Evolutionary conservation across 23 tunicate genomes (phyloP).

Genomic region (Trididemnum clinides): DNA sequence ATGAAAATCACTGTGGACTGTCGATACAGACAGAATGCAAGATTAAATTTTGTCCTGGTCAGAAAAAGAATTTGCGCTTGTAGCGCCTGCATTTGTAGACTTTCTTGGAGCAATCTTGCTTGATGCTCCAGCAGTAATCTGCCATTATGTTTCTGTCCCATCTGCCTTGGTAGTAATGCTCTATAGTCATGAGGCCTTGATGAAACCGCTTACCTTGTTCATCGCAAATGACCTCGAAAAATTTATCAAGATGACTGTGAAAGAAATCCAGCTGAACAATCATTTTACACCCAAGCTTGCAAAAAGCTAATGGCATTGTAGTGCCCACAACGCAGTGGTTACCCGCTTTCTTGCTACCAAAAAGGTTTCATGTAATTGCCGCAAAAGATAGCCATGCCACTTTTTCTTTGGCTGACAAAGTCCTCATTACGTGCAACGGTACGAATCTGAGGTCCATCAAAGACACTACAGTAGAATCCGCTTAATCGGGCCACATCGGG

Average conservation of each 20-base stretch:
- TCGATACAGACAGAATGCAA: neutral
- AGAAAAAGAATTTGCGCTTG: neutral
- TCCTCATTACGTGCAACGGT: slow-evolving; percentile 4
- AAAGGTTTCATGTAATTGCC: slow-evolving; percentile 14
- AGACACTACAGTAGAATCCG: too few species aligned
- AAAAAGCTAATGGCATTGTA: slow-evolving; percentile 12
- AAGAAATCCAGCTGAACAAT: slow-evolving; percentile 7
- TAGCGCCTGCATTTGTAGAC: slow-evolving; percentile 1
- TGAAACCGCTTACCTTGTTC: slow-evolving; percentile 20
- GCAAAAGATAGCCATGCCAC: slow-evolving; percentile 32
- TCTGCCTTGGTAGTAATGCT: neutral
- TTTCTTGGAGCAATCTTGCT: slow-evolving; percentile 1
- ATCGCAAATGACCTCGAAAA: neutral
- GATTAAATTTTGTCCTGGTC: neutral
- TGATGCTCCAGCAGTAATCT: slow-evolving; percentile 12
- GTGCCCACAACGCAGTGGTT: slow-evolving; percentile 20
- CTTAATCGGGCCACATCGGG: too few species aligned
- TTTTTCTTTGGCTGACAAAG: slow-evolving; percentile 8
- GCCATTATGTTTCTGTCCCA: slow-evolving; percentile 4
- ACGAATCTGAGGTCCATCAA: slow-evolving; percentile 39
- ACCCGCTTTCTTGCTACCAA: slow-evolving; percentile 27
- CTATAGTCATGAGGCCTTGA: neutral
- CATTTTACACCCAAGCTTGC: slow-evolving; percentile 25
- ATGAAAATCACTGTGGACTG: neutral
- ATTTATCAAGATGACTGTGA: neutral